Conservation (phyloP, 2,888 invertebrate species). For the Bedellia somnulentella region DNA sequence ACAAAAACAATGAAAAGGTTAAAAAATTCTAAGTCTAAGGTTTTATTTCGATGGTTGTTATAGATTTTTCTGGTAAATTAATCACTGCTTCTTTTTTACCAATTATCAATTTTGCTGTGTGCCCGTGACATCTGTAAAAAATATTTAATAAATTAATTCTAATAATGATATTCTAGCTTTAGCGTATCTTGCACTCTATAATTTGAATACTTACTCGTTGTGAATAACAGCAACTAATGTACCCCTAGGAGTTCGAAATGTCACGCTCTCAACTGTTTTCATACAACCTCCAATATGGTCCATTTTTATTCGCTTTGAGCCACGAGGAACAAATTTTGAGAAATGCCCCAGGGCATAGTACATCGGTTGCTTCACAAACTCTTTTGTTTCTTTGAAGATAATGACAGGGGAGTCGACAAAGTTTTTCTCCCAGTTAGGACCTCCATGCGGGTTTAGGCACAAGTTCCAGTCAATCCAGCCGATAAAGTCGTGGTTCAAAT, state of each 20-base stretch:
- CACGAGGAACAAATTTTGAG: constrained; percentile 68
- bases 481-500: constrained; percentile 71
- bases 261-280: constrained; percentile 17
- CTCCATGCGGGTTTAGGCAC: constrained; percentile 71
- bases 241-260: constrained; percentile 25
- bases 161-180: too few species aligned
- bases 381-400: constrained; percentile 38
- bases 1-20: too few species aligned
- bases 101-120: not conserved
- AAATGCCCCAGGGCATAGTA: constrained; percentile 86
- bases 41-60: too few species aligned
- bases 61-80: not conserved
- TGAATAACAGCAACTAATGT: constrained; percentile 31
- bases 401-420: constrained; percentile 78
- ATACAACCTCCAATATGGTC: constrained; percentile 9
- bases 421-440: constrained; percentile 79
- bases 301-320: constrained; percentile 45
- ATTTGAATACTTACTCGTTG: constrained; percentile 28
- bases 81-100: not conserved
- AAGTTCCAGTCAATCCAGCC: constrained; percentile 96
- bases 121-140: not conserved
- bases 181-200: not conserved
- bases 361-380: constrained; percentile 89
- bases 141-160: too few species aligned
- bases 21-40: too few species aligned